Conservation (phyloP, 1,140 invertebrate species). For the Heliconius hermathena region DNA sequence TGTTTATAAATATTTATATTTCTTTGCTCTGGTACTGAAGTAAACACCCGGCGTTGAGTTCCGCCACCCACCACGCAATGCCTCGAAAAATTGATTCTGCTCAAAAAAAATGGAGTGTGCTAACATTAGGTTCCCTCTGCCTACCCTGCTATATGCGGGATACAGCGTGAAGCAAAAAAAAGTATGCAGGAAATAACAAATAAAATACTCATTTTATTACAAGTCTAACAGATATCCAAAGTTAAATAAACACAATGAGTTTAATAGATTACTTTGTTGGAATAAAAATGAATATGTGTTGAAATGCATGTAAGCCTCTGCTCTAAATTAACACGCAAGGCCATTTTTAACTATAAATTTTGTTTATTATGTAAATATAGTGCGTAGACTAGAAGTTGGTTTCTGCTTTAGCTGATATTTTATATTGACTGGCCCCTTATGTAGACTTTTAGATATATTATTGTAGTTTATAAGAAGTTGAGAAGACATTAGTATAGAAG, state of each 20-base stretch:
- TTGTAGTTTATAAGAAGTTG: not conserved
- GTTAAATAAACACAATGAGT: slow-evolving; percentile 17
- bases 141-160: too few relatives aligned
- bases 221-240: slow-evolving; percentile 11
- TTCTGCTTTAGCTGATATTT: not conserved
- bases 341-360: slow-evolving; percentile 8
- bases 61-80: too few relatives aligned
- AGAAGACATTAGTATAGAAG: not conserved
- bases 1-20: too few relatives aligned
- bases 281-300: slow-evolving; percentile 20
- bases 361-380: slow-evolving; percentile 16
- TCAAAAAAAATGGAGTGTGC: too few relatives aligned
- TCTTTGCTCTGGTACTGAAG: too few relatives aligned
- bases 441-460: not conserved
- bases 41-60: too few relatives aligned
- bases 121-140: too few relatives aligned
- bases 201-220: not conserved
- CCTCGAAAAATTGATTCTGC: too few relatives aligned
- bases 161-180: too few relatives aligned
- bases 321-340: not conserved
- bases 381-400: not conserved
- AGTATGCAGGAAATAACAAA: not conserved
- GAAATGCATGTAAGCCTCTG: not conserved
- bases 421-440: not conserved
- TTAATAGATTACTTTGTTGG: slow-evolving; percentile 16